A percentile compares a stretch with the other conserved stretches of the same genome.
These are phyloP conservation scores for Sminthurides aquaticus DNA, from an alignment of 2,888 invertebrate species.

Conservation along the genomic window DNA sequence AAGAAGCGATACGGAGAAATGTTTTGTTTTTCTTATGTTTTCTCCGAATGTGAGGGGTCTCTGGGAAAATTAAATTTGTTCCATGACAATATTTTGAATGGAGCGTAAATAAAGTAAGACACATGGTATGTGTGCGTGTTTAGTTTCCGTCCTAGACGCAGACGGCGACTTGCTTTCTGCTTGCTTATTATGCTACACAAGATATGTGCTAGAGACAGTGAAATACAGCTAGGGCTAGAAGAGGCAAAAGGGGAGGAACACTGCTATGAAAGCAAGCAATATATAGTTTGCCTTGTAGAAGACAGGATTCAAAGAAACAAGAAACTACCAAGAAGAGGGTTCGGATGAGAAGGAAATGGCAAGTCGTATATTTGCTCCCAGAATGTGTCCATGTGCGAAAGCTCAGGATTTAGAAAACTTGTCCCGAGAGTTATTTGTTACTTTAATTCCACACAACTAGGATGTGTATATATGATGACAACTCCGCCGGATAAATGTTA, in stretches of 20 bases:
- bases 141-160: no score
- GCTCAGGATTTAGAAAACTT: neutral
- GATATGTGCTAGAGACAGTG: no score
- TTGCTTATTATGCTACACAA: no score
- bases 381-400: constrained; percentile 14
- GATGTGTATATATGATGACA: neutral
- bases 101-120: constrained; percentile 13
- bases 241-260: no score
- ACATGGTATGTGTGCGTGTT: neutral
- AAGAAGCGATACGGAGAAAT: no score
- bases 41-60: constrained; percentile 1
- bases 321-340: neutral
- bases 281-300: no score
- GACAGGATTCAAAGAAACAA: no score
- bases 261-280: no score
- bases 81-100: constrained; percentile 12
- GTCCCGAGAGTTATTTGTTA: constrained; percentile 12
- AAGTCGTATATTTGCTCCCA: constrained; percentile 5
- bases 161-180: no score
- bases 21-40: neutral
- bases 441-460: constrained; percentile 4
- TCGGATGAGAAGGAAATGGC: constrained; percentile 5
- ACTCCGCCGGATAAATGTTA: no score
- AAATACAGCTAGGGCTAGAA: no score
- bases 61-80: constrained; percentile 11